Percentiles rank a stretch among this genome's conserved stretches.
phyloP scores from a whole-genome alignment of 1,140 invertebrate species.

The Ceratina calcarata region DNA sequence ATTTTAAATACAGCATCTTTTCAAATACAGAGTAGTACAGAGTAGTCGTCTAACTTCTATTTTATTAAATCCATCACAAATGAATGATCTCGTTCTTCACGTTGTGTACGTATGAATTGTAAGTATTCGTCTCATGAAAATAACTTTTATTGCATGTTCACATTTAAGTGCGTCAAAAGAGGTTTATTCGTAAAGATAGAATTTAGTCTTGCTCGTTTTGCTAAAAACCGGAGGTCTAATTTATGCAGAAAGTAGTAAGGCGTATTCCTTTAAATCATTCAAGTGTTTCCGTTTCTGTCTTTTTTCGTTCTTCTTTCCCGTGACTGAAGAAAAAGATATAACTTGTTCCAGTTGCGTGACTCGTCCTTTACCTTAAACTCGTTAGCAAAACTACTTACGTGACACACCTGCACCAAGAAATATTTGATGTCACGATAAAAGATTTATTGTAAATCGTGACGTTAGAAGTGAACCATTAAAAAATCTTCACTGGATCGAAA shows the following conservation, averaged over 20 bases:
- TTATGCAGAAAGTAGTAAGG: slow-evolving; percentile 28
- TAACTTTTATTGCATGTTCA: neutral
- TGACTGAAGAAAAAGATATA: slow-evolving; percentile 1
- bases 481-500: neutral
- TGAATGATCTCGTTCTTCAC: too few relatives aligned
- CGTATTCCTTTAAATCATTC: slow-evolving; percentile 25
- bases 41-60: too few relatives aligned
- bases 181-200: neutral
- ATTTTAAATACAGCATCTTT: too few relatives aligned
- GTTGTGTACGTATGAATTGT: too few relatives aligned
- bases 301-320: neutral
- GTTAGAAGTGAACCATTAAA: neutral
- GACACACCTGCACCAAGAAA: slow-evolving; percentile 19
- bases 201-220: neutral
- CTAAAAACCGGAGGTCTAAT: neutral
- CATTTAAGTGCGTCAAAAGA: neutral
- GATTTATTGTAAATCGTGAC: neutral
- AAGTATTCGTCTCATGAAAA: neutral
- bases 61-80: too few relatives aligned
- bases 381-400: slow-evolving; percentile 23
- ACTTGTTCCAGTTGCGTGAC: slow-evolving; percentile 31
- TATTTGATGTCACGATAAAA: slow-evolving; percentile 20
- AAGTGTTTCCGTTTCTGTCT: slow-evolving; percentile 3
- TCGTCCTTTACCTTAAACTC: slow-evolving; percentile 27
- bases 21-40: too few relatives aligned